Conservation (phyloP, 2,888 invertebrate species). For the Plutella xylostella region DNA sequence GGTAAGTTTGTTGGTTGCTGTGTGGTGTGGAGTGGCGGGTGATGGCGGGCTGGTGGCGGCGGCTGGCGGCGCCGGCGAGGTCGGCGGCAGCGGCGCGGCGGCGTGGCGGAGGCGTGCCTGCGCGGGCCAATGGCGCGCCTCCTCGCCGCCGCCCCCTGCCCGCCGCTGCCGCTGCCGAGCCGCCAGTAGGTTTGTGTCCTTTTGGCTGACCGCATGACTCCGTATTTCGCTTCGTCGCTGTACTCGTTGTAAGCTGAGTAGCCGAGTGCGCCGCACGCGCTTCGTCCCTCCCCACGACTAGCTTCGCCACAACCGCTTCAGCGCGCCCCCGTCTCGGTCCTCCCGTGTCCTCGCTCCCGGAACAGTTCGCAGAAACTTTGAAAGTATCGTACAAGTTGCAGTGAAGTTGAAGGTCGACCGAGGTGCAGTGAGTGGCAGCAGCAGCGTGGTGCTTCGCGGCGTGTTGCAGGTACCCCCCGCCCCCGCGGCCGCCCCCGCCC, state of each 20-base stretch:
- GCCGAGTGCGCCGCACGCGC: constrained; percentile 53
- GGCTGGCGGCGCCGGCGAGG: constrained; percentile 32
- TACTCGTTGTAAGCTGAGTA: constrained; percentile 59
- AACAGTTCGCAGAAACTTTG: constrained; percentile 39
- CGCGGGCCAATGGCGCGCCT: constrained; percentile 58
- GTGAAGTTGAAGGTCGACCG: constrained; percentile 35
- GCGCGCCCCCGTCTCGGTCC: constrained; percentile 22
- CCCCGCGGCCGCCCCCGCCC: constrained; percentile 26
- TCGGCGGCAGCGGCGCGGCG: constrained; percentile 35
- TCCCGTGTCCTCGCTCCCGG: constrained; percentile 37
- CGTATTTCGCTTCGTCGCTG: constrained; percentile 69
- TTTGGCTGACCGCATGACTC: constrained; percentile 72
- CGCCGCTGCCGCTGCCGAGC: constrained; percentile 44
- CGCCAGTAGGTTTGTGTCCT: constrained; percentile 71
- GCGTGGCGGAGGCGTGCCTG: constrained; percentile 52
- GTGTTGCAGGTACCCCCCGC: constrained; percentile 44
- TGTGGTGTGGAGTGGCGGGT: constrained; percentile 12
- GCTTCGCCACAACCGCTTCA: constrained; percentile 52
- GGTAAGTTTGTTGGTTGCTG: constrained; percentile 27
- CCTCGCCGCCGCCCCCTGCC: constrained; percentile 40
- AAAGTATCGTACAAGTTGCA: constrained; percentile 30
- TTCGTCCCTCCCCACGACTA: constrained; percentile 43
- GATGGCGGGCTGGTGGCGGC: constrained; percentile 28
- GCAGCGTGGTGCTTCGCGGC: constrained; percentile 26
- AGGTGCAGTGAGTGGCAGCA: constrained; percentile 15